phyloP scores from a whole-genome alignment of 92 coral and sea anemone species.

The Desmophyllum pertusum region DNA sequence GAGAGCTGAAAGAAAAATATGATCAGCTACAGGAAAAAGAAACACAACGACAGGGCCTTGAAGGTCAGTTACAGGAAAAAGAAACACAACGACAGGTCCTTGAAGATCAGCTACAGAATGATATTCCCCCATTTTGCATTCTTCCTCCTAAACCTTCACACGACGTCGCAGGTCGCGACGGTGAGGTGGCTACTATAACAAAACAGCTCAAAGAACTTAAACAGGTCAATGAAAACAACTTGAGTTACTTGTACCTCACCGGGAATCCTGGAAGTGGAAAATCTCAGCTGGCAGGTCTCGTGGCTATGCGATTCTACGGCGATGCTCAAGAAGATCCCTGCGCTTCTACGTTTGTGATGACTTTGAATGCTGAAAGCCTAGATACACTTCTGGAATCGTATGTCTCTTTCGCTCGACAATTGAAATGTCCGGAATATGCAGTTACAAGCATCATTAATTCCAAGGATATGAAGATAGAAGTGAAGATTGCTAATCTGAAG shows the following conservation, averaged over 20 bases:
- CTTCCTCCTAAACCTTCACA: slow-evolving; percentile 16
- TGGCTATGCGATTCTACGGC: neutral
- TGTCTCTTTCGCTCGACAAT: neutral
- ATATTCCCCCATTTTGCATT: neutral
- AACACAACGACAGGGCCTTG: neutral
- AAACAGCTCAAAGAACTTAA: neutral
- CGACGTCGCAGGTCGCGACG: neutral
- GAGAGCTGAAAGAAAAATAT: neutral
- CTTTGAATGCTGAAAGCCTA: neutral
- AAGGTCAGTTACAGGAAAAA: neutral
- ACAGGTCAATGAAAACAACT: neutral
- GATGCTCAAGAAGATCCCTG: neutral
- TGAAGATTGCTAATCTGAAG: neutral
- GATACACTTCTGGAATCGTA: neutral
- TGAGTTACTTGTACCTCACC: slow-evolving; percentile 20
- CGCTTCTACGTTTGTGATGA: neutral
- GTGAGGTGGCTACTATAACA: neutral
- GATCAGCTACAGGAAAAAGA: neutral
- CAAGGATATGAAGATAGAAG: slow-evolving; percentile 1
- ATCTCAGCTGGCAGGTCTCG: slow-evolving; percentile 15
- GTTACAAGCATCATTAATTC: neutral
- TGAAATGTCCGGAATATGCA: neutral
- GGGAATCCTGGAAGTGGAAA: slow-evolving; percentile 45
- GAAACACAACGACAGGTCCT: neutral
- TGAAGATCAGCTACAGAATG: neutral